phyloP scores from a whole-genome alignment of 2,113 vertebrate genomes.

The Hiodon alosoides region DNA sequence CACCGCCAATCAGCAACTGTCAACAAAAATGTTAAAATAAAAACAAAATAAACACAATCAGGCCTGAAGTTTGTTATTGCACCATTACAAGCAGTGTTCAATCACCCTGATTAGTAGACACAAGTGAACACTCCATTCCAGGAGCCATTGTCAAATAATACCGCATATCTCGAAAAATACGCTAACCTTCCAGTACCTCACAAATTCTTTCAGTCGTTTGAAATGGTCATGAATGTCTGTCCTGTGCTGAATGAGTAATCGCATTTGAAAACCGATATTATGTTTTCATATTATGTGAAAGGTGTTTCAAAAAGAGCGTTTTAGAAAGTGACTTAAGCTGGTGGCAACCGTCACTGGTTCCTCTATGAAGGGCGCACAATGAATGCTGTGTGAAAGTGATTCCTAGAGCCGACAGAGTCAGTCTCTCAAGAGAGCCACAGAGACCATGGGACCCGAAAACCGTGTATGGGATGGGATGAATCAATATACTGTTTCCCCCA shows the following conservation, averaged over 20 bases:
- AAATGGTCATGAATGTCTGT: no score
- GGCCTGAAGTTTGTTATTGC: no score
- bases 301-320: conserved; percentile 23
- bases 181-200: no score
- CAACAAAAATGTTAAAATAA: no score
- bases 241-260: neutral
- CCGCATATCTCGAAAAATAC: no score
- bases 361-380: conserved; percentile 40
- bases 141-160: no score
- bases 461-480: conserved; percentile 50
- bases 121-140: no score
- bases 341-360: neutral
- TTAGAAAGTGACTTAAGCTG: conserved; percentile 24
- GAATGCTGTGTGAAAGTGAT: conserved; percentile 42
- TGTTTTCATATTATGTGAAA: conserved; percentile 22
- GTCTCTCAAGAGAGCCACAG: conserved; percentile 35
- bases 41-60: no score
- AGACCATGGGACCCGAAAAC: conserved; percentile 49
- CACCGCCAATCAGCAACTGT: no score
- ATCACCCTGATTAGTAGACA: no score
- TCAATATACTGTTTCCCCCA: conserved; percentile 45
- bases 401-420: conserved; percentile 42
- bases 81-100: no score
- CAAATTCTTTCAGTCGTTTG: no score
- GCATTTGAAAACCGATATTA: conserved; percentile 28